Base-by-base conservation (phyloP, 2,113 vertebrate genomes). In the Barnardius zonarius region DNA sequence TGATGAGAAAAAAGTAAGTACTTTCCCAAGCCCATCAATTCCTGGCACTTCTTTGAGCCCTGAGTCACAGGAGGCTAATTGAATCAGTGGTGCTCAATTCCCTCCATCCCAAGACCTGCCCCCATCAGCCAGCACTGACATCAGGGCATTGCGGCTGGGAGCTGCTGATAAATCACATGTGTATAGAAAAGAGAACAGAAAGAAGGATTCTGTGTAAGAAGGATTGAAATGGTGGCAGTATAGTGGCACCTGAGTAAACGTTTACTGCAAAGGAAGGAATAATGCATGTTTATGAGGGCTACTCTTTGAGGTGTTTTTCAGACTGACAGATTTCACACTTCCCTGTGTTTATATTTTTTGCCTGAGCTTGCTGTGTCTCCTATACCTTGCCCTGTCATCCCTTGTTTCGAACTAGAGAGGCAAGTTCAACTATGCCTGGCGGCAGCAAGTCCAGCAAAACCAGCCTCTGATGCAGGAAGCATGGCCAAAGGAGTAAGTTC, bases 1-100 rank as follows among this genome's bases (percentile, higher is more conserved):
- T 91, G 87, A 94, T 95, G 95, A 92, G 70, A 17, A 77, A 88
- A 86, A 83, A 74, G 25, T 2, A 79, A 89, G 70, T 78, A 54
- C 63, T 95, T 96, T 95, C 96, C 87, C 93, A 92, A 95, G 84
- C 89, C 81, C 78, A 89, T 82, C 90, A 87, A 54, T 91, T 94
- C 81, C 91, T 95, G 91, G 94, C 81, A 48, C 80, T 93, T 77
- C 14, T 83, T 37, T 70, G 91, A 88, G 64, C 86, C 0, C 0
- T 92, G 91, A 97, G 88, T 97, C 96, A 93, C 92, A 39, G 92
- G 91, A 95, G 93, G 90, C 84, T 94, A 93, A 95, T 86, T 96
- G 95, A 96, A 95, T 91, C 89, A 79, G 89, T 43, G 90, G 87
- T 22, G 74, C 86, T 94, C 90, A 33, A 41, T 91, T 93, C 90